A percentile compares a stretch with the other conserved stretches of the same genome.
Conservation (phyloP, 2,888 invertebrate genomes). For the Acleris holmiana region DNA sequence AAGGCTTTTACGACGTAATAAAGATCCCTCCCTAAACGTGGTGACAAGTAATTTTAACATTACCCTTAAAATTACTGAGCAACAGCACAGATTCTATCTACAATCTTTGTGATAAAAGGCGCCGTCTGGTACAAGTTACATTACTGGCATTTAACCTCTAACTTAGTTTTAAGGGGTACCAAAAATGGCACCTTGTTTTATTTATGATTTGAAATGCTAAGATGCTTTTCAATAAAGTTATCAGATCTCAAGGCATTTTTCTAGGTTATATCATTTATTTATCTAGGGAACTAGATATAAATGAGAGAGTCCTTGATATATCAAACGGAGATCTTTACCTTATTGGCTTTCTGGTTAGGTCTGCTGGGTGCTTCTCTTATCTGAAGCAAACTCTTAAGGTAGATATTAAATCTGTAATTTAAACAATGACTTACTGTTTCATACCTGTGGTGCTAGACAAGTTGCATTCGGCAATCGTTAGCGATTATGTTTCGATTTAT, state of each 20-base stretch:
- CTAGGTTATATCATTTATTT: too few species aligned
- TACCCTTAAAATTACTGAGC: constrained; percentile 13
- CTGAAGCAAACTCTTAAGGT: not conserved
- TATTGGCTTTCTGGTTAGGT: too few species aligned
- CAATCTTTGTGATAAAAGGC: constrained; percentile 18
- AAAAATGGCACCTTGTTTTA: not conserved
- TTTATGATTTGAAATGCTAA: not conserved
- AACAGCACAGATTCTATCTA: constrained; percentile 19
- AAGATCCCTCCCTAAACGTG: constrained; percentile 8
- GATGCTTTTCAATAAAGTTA: too few species aligned
- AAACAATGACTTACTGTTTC: too few species aligned
- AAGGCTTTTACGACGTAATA: constrained; percentile 5
- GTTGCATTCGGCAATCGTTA: too few species aligned
- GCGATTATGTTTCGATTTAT: too few species aligned
- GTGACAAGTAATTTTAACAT: constrained; percentile 23
- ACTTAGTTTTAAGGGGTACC: not conserved
- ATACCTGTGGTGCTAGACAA: too few species aligned
- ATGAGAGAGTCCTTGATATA: too few species aligned
- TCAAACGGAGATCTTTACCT: too few species aligned
- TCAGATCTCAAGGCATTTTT: too few species aligned
- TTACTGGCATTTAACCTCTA: constrained; percentile 10
- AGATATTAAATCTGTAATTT: not conserved
- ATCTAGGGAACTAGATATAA: too few species aligned
- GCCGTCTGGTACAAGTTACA: constrained; percentile 21
- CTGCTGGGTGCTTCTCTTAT: not conserved